phyloP scores from a whole-genome alignment of 2,797 vertebrate species.

The Pelochelys cantorii region DNA sequence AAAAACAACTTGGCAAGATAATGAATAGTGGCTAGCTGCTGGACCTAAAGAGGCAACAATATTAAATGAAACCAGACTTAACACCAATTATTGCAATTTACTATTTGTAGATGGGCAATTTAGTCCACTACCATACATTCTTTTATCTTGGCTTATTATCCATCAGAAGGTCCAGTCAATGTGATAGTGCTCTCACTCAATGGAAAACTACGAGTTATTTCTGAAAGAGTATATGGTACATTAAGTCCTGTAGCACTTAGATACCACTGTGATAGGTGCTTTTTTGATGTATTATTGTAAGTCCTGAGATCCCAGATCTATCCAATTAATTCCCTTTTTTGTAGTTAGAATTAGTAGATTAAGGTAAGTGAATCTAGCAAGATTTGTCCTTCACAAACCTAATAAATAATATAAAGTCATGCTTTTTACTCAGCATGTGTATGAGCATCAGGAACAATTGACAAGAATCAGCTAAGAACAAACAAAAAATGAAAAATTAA shows the following conservation, averaged over 20 bases:
- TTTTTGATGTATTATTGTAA: neutral
- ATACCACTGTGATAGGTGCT: neutral
- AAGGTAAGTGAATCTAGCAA: neutral
- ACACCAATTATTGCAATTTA: neutral
- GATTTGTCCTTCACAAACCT: neutral
- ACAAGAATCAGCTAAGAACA: neutral
- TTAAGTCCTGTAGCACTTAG: neutral
- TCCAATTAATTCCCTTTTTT: neutral
- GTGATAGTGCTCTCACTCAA: neutral
- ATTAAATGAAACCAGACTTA: neutral
- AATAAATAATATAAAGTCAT: neutral
- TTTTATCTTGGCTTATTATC: fast-evolving
- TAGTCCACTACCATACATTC: neutral
- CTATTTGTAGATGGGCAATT: neutral
- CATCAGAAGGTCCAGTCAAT: neutral
- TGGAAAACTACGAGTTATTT: neutral
- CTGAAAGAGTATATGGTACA: neutral
- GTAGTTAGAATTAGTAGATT: neutral
- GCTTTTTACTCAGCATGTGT: neutral
- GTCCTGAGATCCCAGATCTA: neutral
- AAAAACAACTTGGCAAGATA: neutral
- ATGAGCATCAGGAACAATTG: neutral
- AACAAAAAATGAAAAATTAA: neutral
- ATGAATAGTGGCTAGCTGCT: neutral
- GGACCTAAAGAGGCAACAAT: neutral